A percentile compares a stretch with the other conserved stretches of the same genome.
These are phyloP conservation scores for Drosophila tripunctata DNA, from an alignment of 2,888 invertebrate genomes.

Conservation along the genomic window DNA sequence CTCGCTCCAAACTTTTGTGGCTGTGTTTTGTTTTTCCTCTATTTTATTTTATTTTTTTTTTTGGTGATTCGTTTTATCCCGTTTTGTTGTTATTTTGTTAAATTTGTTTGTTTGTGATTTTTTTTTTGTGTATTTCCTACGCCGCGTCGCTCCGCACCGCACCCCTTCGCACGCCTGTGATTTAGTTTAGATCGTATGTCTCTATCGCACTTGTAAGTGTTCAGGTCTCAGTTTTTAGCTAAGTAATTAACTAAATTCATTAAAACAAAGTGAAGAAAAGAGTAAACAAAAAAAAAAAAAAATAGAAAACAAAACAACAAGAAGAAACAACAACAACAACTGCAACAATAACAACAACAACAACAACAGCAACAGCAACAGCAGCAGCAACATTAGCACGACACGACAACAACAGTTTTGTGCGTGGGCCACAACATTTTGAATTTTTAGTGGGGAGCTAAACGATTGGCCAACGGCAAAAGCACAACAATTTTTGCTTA, in stretches of 20 bases:
- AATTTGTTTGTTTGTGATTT: conserved; percentile 24
- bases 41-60: conserved; percentile 22
- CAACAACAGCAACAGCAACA: conserved; percentile 5
- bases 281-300: conserved; percentile 5
- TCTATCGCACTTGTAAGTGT: conserved; percentile 16
- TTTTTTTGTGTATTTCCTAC: conserved; percentile 32
- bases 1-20: conserved; percentile 38
- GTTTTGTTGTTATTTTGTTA: conserved; percentile 40
- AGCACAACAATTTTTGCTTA: conserved; percentile 50
- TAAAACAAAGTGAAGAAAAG: conserved; percentile 12
- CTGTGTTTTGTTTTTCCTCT: conserved; percentile 46
- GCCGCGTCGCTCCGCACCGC: conserved; percentile 17
- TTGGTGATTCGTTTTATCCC: conserved; percentile 17
- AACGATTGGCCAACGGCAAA: conserved; percentile 54
- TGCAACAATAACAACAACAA: not conserved
- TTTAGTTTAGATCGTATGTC: conserved; percentile 36
- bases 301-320: conserved; percentile 10
- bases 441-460: conserved; percentile 20
- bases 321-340: conserved; percentile 8
- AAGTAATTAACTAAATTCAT: conserved; percentile 45
- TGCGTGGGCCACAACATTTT: conserved; percentile 46
- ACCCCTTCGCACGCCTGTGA: conserved; percentile 48
- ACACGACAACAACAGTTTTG: conserved; percentile 17
- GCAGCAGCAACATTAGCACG: not conserved
- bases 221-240: conserved; percentile 28